A percentile compares a stretch with the other conserved stretches of the same genome.
These are phyloP conservation scores for Coreoperca whiteheadi DNA, from an alignment of 2,113 vertebrate species.

Conservation along the genomic window DNA sequence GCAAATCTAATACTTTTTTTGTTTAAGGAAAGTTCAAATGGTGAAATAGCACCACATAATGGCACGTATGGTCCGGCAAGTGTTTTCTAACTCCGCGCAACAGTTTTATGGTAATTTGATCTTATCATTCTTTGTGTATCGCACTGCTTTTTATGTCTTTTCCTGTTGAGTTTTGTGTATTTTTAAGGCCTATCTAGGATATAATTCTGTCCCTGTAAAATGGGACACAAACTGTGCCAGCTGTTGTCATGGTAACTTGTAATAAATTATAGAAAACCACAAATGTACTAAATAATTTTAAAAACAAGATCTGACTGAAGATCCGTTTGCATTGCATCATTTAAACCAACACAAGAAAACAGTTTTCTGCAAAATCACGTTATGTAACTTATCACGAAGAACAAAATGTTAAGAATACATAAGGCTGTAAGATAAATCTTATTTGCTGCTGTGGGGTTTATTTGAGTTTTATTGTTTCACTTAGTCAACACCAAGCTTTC, in stretches of 20 bases:
- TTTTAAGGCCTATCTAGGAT: not conserved
- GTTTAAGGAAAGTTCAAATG: not conserved
- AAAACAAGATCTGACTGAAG: not conserved
- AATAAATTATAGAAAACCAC: not conserved
- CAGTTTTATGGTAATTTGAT: not conserved
- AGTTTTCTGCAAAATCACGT: not conserved
- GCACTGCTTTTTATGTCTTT: not conserved
- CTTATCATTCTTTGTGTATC: not conserved
- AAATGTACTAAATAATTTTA: not conserved
- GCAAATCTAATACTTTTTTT: not conserved
- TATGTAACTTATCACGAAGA: not conserved
- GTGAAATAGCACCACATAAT: not conserved
- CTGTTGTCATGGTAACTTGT: not conserved
- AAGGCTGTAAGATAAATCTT: not conserved
- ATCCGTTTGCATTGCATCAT: not conserved
- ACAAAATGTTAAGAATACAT: not conserved
- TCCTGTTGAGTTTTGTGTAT: not conserved
- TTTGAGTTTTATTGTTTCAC: constrained; percentile 16
- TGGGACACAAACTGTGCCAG: not conserved
- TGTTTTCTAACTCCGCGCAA: not conserved
- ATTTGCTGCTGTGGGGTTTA: not conserved
- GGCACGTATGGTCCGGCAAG: not conserved
- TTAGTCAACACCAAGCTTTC: constrained; percentile 17
- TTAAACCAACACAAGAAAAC: constrained; percentile 2
- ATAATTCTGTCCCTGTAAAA: not conserved